Evolutionary conservation across 2,888 invertebrate genomes (phyloP), one percentile per base, ranked within the genome.

Genomic region (Pantelozetes paolii): DNA sequence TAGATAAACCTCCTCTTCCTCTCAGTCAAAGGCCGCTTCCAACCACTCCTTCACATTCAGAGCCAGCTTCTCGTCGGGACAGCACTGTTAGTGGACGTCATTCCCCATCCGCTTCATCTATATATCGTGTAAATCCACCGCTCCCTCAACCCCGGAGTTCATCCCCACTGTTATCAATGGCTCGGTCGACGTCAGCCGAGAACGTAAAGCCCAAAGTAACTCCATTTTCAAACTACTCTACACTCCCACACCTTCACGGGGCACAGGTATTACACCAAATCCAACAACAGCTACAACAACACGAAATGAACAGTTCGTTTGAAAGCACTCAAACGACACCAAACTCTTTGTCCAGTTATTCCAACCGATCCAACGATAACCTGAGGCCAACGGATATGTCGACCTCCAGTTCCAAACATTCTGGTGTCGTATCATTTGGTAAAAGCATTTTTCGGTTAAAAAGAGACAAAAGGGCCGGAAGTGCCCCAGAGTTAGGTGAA

Each of bases 401-500:
- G 15, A 9, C 1, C 9, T 2, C 40, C 18, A 69, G 45, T 45
- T 23, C 40, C 32, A 77, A 75, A 73, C 72, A 76, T 45, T 75
- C 78, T 20, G 88, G 87, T 80, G 71, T 40, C 50, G 89, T 89
- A 79, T 89, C 86, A 81, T 89, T 91, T 85, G 91, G 92, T 89
- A 91, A 86, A 82, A 82, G 82, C 76, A 80, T 84, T 79, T 80
- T 82, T 79, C 79, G 78, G 78, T 79, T 82, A 78, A 82, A 81
- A 79, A 81, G 85, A 84, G 86, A 85, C 80, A 85, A 85, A 85
- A 87, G 85, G 84, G 91, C 92, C 84, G 89, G 89, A 81, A 93
- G 93, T 81, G 92, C 93, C 82, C 94, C 94, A 81, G 92, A 92
- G 86, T 85, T 94, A 92, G 93, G 93, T 93, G 84, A 83, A 77